Evolutionary conservation across 2,113 vertebrate species (phyloP).

Genomic region (Erpornis zantholeuca): DNA sequence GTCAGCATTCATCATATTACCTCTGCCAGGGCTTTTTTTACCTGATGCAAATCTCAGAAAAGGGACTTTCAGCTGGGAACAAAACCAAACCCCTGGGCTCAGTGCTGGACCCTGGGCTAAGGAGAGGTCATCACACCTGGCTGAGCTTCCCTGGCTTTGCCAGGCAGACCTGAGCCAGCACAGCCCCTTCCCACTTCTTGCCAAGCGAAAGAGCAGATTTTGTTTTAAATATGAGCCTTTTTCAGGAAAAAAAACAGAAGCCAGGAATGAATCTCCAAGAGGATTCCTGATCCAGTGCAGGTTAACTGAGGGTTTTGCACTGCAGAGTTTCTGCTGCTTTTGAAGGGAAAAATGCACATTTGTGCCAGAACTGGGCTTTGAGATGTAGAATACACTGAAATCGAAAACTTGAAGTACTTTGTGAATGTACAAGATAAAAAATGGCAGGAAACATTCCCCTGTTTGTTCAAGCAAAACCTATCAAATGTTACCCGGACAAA

Average conservation of each 20-base stretch:
- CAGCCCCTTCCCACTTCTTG: background rate
- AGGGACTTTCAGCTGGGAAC: background rate
- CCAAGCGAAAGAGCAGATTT: background rate
- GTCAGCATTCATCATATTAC: conserved; percentile 55
- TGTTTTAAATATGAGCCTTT: background rate
- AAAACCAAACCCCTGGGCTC: background rate
- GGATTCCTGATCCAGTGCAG: background rate
- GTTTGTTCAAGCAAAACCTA: background rate
- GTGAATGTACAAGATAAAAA: background rate
- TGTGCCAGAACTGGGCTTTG: background rate
- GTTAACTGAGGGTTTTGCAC: background rate
- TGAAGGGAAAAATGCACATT: background rate
- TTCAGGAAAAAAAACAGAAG: background rate
- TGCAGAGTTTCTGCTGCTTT: background rate
- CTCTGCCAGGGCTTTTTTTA: background rate
- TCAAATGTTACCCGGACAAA: background rate
- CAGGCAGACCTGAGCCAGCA: background rate
- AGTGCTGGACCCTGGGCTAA: background rate
- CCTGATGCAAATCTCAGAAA: conserved; percentile 11
- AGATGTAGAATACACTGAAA: background rate
- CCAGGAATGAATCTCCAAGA: background rate
- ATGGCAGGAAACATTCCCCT: background rate
- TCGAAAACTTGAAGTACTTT: background rate
- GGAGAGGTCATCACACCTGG: background rate
- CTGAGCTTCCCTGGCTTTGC: background rate